Evolutionary conservation across 2,797 vertebrate species (phyloP), one percentile per base, ranked within the genome.

Genomic region (Cyprinodon diabolis): DNA sequence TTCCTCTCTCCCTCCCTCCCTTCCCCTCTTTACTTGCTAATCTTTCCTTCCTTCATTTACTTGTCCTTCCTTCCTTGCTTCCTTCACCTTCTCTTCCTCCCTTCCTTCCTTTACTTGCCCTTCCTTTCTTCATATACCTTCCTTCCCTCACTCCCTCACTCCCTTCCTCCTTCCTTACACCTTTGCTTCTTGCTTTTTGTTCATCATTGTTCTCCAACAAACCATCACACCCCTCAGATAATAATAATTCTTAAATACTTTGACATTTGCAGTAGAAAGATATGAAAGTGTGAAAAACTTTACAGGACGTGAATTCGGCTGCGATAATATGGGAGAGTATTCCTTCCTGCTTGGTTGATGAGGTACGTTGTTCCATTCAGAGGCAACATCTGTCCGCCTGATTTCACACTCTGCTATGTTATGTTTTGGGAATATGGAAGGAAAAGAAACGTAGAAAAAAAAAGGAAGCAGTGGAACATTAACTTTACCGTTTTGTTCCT

Each of bases 401-500:
- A 74, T 87, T 84, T 87, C 70, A 74, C 80, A 77, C 77, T 43
- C 62, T 8, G 10, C 15, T 55, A 69, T 83, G 82, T 81, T 76
- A 87, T 77, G 69, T 63, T 86, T 81, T 78, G 84, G 89, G 88
- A 87, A 84, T 84, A 47, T 79, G 78, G 56, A 51, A 62, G 75
- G 40, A 14, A 86, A 62, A 1, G 65, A 84, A 79, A 72, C 47
- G 14, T 69, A 60, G 25, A 2, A 2, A 30, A 62, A 75, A 65
- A 63, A 45, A 14, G 3, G 51, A 84, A 43, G 6, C 68, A 63
- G 57, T 62, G 48, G 57, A 48, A 66, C 23, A 72, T 66, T 30
- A 1, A 75, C 77, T 93, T 96, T 95, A 99, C 98, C 98, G 0
- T 98, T 99, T 54, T 99, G 98, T 74, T 98, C 97, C 3, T 98